Evolutionary conservation across 1,140 invertebrate genomes (phyloP), one percentile per base, ranked within the genome.

Genomic region (Frieseomelitta varia): DNA sequence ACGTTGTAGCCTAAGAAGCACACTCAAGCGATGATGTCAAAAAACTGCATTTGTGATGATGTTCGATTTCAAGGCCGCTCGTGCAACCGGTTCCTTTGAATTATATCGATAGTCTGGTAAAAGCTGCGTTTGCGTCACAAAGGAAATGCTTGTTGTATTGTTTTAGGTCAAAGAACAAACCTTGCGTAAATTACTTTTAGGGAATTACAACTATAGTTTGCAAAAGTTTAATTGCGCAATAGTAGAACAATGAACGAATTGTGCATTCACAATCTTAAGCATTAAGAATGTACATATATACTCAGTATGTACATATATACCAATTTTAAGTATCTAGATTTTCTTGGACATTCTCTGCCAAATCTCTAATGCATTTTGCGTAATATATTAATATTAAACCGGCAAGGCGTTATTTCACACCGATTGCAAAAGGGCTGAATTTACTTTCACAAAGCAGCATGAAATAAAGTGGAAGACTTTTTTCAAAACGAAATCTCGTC

Each of bases 11-110:
- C 4, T 47, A 39, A 27, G 21, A 61, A 4, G 15, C 58, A n/a
- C 58, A 47, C 1, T 61, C 53, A 6, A 63, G 51, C 21, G 55
- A 14, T 30, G 51, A 79, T 75, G 30, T 75, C 30, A 63, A 17
- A 53, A 51, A 30, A 83, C n/a, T 79, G 61, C 27, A 65, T 39
- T 79, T 63, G 39, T 82, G 79, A 88, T 88, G 88, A 88, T 47
- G 55, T 19, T 55, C 58, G 76, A 81, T 88, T 79, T 79, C 87
- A 88, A 88, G 87, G 87, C 34, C 81, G 71, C 30, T 6, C 19
- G 63, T 51, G 53, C 72, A 88, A 88, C 87, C 87, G 79, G 87
- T 88, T 88, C 4, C 21, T 65, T 82, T 17, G 61, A n/a, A 63
- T 76, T 73, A 30, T 63, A 34, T 74, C 53, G 72, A 73, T 76